A percentile compares a stretch with the other conserved stretches of the same genome.
Evolutionary conservation across 2,797 vertebrate species (phyloP).

Genomic region (Brotula barbata): DNA sequence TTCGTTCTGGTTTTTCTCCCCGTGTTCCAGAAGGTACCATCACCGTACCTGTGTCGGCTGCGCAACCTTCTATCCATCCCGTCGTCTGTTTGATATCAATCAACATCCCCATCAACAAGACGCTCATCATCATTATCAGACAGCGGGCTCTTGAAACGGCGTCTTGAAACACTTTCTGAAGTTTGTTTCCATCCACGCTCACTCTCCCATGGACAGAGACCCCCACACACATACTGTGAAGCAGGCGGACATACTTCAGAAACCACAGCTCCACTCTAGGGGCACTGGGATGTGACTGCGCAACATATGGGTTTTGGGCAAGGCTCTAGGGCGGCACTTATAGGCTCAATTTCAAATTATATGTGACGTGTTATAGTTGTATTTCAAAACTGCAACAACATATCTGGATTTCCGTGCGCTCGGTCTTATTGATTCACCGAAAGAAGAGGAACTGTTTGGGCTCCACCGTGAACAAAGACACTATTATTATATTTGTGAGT

Average conservation of each 20-base stretch:
- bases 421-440: background rate
- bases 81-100: slow-evolving; percentile 65
- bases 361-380: background rate
- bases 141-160: slow-evolving; percentile 47
- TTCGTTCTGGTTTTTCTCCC: slow-evolving; percentile 6
- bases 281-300: slow-evolving; percentile 25
- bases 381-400: slow-evolving; percentile 6
- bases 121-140: slow-evolving; percentile 62
- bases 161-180: slow-evolving; percentile 69
- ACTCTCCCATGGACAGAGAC: slow-evolving; percentile 66
- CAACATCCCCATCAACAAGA: slow-evolving; percentile 53
- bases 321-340: slow-evolving; percentile 11
- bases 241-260: slow-evolving; percentile 32
- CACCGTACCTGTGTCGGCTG: slow-evolving; percentile 27
- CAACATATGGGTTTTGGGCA: slow-evolving; percentile 25
- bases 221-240: slow-evolving; percentile 22
- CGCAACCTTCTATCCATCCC: slow-evolving; percentile 16
- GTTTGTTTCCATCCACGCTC: slow-evolving; percentile 66
- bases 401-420: background rate
- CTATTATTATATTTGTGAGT: no score
- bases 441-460: background rate
- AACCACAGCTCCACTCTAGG: slow-evolving; percentile 50
- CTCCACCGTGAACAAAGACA: no score
- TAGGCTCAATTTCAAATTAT: slow-evolving; percentile 7
- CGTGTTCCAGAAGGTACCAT: slow-evolving; percentile 12